Conservation (phyloP, 2,797 vertebrate genomes). For the Botia almorhae region DNA sequence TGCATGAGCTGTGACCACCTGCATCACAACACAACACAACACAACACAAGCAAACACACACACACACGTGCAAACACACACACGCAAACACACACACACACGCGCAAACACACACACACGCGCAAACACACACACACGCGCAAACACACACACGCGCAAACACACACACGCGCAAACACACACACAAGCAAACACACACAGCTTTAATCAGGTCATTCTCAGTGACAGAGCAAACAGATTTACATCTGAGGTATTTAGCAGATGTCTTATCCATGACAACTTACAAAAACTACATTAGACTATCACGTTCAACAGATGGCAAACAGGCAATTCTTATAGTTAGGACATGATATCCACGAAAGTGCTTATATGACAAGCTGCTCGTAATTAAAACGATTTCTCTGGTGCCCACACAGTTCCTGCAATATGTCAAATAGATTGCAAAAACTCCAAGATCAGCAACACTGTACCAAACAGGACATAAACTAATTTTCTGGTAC, state of each 20-base stretch:
- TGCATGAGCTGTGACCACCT: constrained; percentile 99
- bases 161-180: no score
- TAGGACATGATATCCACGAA: constrained; percentile 29
- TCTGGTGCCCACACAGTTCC: constrained; percentile 4
- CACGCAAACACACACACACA: no score
- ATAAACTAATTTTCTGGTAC: neutral
- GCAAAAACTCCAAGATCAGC: constrained; percentile 15
- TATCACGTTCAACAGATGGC: constrained; percentile 15
- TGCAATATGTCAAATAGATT: constrained; percentile 13
- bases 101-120: no score
- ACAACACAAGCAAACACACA: neutral
- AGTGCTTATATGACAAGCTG: constrained; percentile 20
- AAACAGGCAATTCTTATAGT: constrained; percentile 18
- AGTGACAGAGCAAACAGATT: neutral
- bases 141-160: no score
- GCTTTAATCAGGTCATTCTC: neutral
- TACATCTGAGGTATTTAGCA: constrained; percentile 8
- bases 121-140: no score
- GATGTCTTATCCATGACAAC: constrained; percentile 25
- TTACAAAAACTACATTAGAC: neutral
- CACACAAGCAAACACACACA: neutral
- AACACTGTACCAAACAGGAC: neutral
- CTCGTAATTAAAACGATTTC: constrained; percentile 38
- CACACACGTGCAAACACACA: no score
- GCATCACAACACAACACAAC: constrained; percentile 28